Base-by-base conservation (phyloP, 2,113 vertebrate species). In the Corydoras maculifer region DNA sequence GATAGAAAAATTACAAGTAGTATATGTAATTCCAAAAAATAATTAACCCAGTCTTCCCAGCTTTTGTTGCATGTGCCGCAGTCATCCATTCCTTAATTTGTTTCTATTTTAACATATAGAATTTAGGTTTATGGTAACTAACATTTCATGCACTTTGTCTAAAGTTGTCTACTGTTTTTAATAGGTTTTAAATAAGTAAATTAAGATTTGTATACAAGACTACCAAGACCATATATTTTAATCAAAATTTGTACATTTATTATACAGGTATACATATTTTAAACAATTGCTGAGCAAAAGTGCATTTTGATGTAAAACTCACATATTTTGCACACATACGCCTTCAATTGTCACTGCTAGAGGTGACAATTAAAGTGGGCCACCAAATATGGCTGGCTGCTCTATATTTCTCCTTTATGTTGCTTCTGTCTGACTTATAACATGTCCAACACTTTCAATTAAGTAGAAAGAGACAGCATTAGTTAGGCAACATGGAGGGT, bases 371-470 rank as follows among this genome's bases (percentile, higher is more conserved):
- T 9, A 67, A 25, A 62, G 32, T 69, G 60, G 68, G 48, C 73
- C 70, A 78, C 66, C 75, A 57, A 57, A 71, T 75, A 35, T 70
- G 61, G 54, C 72, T 77, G 65, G 72, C 71, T 74, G 73, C 79
- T 81, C 55, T 65, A 68, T 61, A 59, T 18, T 63, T 30, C 30
- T 50, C 58, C 35, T 58, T 29, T 32, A 15, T 48, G 48, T 66
- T 43, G 61, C 65, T 70, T 78, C 79, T 79, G 65, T 67, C 78
- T 73, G 58, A 61, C 2, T 72, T 78, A 76, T 70, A 75, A 67
- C 77, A 73, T 79, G 75, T 57, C 70, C 81, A 75, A 73, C 82
- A 79, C 77, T 84, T 87, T 86, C 82, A 87, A 83, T 87, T 82
- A 87, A 75, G 77, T 35, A 83, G 77, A 75, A 85, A 79, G 77